Evolutionary conservation across 2,888 invertebrate species (phyloP), one percentile per base, ranked within the genome.

Genomic region (Plusia festucae): DNA sequence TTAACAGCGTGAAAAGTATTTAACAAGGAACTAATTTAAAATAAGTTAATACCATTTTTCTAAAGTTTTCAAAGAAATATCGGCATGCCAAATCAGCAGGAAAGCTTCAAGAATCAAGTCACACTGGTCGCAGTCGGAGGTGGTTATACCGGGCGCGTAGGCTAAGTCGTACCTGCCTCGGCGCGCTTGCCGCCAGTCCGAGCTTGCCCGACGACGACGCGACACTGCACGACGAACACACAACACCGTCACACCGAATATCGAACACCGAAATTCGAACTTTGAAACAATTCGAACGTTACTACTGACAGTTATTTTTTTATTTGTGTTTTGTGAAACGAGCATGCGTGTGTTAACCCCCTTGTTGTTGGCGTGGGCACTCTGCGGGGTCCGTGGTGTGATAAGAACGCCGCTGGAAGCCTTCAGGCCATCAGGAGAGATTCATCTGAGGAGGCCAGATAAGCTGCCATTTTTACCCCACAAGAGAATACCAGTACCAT

Each of bases 401-500:
- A 94, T 95, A 76, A 89, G 95, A 82, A 92, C 96, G 58, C 96
- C 96, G n/a, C 85, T 96, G 73, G 96, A 96, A 84, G 96, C 96
- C 54, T 96, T 95, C 85, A 94, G 94, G 76, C 93, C 93, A 30
- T 93, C 94, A 60, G 92, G 86, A 51, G 94, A 94, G 77, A 88
- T 93, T 60, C 93, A 95, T 80, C 87, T 95, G 69, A 90, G 95
- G 83, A 90, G 95, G 82, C 93, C 94, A 69, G 95, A 95, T 81
- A 93, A 91, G 76, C 85, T 95, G 72, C 93, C 92, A 22, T 82
- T 92, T 53, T 79, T 91, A 72, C 93, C 92, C 61, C 93, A 95
- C 85, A 95, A 95, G 88, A 95, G 94, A 87, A 93, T 95, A 84
- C 90, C 91, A 85, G 78, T 91, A 79, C 92, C 94, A 78, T 93